Evolutionary conservation across 1,140 invertebrate species (phyloP).

Genomic region (Brachionus sp.): DNA sequence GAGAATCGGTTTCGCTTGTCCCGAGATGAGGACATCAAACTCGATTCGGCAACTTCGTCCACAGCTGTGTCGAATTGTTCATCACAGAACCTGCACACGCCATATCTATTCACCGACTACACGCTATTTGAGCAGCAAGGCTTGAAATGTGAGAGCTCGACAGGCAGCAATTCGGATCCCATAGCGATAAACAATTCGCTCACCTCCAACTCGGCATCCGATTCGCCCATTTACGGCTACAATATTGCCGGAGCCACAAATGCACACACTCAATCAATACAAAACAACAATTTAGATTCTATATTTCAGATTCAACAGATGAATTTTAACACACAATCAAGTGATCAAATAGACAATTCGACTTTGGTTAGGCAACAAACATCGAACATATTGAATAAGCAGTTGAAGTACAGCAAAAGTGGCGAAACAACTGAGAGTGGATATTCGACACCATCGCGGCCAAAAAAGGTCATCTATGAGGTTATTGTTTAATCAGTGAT

Average conservation of each 20-base stretch:
- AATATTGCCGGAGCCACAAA: constrained; percentile 15
- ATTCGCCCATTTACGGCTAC: constrained; percentile 44
- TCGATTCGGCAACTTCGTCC: neutral
- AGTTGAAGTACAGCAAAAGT: neutral
- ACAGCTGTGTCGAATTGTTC: constrained; percentile 39
- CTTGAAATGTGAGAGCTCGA: neutral
- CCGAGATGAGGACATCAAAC: neutral
- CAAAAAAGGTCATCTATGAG: constrained; percentile 42
- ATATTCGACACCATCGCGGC: constrained; percentile 35
- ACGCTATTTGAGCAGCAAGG: constrained; percentile 16
- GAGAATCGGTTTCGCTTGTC: neutral
- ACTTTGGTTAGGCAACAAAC: neutral
- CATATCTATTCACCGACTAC: neutral
- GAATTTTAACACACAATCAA: neutral
- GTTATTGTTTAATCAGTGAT: constrained; percentile 1
- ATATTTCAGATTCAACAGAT: neutral
- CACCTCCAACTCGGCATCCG: constrained; percentile 6
- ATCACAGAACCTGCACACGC: neutral
- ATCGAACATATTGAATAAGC: neutral
- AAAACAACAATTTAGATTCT: neutral
- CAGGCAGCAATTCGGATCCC: constrained; percentile 36
- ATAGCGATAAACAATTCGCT: constrained; percentile 39
- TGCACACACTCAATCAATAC: neutral
- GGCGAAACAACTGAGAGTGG: constrained; percentile 29
- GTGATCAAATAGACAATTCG: neutral